phyloP scores from a whole-genome alignment of 2,113 vertebrate genomes.

The Lepisosteus osseus region DNA sequence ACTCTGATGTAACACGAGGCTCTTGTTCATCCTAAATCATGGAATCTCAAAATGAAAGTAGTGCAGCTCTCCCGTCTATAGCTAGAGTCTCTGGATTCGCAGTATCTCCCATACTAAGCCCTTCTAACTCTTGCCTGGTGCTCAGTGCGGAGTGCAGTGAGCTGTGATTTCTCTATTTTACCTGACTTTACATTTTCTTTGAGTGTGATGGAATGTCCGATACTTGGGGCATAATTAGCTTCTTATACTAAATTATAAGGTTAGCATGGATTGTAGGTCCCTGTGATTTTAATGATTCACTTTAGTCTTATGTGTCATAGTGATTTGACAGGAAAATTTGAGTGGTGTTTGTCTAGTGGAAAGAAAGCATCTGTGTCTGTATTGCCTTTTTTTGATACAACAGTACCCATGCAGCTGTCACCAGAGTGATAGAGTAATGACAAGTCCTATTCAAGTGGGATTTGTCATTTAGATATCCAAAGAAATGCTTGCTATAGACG shows the following conservation, averaged over 20 bases:
- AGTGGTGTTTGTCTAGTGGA: conserved; percentile 32
- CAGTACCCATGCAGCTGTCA: conserved; percentile 45
- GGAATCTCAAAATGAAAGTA: conserved; percentile 40
- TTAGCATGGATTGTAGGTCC: too few relatives aligned
- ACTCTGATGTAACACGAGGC: conserved; percentile 21
- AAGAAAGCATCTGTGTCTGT: conserved; percentile 19
- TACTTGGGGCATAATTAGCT: too few relatives aligned
- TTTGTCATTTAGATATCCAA: conserved; percentile 41
- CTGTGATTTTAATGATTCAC: too few relatives aligned
- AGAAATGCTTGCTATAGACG: conserved; percentile 31
- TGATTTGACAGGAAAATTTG: conserved; percentile 43
- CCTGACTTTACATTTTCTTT: too few relatives aligned
- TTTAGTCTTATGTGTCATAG: conserved; percentile 40
- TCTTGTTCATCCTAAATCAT: conserved; percentile 42
- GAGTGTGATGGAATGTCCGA: too few relatives aligned
- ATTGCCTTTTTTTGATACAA: conserved; percentile 26
- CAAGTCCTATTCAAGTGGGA: conserved; percentile 37
- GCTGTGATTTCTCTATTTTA: too few relatives aligned
- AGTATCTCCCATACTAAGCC: background rate
- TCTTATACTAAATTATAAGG: too few relatives aligned
- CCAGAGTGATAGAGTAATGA: conserved; percentile 41
- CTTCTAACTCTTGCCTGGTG: conserved; percentile 26
- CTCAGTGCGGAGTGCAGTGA: too few relatives aligned
- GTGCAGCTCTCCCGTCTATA: conserved; percentile 41
- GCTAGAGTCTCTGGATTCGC: conserved; percentile 39